Conservation (phyloP, 2,113 vertebrate species). For the Apodemus speciosus region DNA sequence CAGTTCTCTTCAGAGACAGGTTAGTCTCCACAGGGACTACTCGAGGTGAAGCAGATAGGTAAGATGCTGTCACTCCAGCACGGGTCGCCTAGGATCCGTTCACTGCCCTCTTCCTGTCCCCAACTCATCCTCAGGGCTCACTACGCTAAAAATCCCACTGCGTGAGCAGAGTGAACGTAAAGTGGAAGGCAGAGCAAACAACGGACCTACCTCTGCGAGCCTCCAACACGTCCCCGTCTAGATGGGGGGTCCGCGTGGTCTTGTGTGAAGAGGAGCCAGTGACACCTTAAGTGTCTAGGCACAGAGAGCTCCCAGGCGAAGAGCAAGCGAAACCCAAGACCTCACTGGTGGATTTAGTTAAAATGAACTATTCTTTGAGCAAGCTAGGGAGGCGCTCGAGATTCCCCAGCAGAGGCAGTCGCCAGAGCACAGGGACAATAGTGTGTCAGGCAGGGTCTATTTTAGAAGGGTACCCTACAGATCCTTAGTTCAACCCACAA, state of each 20-base stretch:
- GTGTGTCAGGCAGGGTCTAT: not conserved
- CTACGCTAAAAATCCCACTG: not conserved
- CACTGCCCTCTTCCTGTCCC: not conserved
- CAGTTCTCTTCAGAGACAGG: not conserved
- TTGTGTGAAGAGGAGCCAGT: not conserved
- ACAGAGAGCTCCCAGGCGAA: not conserved
- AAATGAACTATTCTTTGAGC: not conserved
- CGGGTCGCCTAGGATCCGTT: not conserved
- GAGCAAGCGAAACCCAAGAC: not conserved
- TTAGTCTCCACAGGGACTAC: not conserved
- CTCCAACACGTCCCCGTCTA: not conserved
- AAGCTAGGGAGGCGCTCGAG: slow-evolving; percentile 23
- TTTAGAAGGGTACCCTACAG: not conserved
- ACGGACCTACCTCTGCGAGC: not conserved
- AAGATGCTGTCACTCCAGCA: not conserved
- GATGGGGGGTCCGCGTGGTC: not conserved
- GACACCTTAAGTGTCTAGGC: not conserved
- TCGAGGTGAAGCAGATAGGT: not conserved
- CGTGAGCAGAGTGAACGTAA: not conserved
- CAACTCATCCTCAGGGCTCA: not conserved
- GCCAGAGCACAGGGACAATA: not conserved
- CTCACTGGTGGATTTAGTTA: not conserved
- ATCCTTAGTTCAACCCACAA: not conserved
- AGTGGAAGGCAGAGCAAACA: slow-evolving; percentile 28
- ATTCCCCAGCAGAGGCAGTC: not conserved